Conservation (phyloP, 2,797 vertebrate species). For the Triplophysa bombifrons region DNA sequence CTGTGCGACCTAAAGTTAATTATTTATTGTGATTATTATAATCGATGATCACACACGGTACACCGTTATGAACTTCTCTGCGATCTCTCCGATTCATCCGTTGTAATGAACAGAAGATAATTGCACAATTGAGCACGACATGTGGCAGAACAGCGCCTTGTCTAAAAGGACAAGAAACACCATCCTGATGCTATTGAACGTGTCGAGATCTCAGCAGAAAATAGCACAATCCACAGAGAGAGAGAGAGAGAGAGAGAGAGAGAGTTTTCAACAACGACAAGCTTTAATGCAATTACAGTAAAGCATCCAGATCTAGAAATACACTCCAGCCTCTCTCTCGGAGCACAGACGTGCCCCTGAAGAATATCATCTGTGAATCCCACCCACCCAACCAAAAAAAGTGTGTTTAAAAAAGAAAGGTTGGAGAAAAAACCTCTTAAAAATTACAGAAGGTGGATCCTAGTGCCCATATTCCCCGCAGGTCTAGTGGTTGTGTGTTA, state of each 20-base stretch:
- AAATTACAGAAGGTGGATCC: conserved; percentile 53
- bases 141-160: not conserved
- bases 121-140: conserved; percentile 48
- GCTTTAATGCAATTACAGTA: conserved; percentile 57
- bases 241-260: conserved; percentile 25
- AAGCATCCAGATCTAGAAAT: conserved; percentile 52
- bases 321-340: conserved; percentile 30
- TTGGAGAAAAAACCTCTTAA: conserved; percentile 43
- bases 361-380: conserved; percentile 53
- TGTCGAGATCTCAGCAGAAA: conserved; percentile 44
- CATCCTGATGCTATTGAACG: conserved; percentile 19
- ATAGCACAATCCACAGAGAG: conserved; percentile 37
- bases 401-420: conserved; percentile 53
- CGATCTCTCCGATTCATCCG: conserved; percentile 43
- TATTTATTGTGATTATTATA: conserved; percentile 13
- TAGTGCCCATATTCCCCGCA: conserved; percentile 55
- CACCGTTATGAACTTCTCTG: conserved; percentile 53
- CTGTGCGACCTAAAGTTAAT: not conserved
- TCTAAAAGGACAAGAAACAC: not conserved
- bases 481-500: conserved; percentile 45
- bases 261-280: conserved; percentile 52
- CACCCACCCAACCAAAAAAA: conserved; percentile 35
- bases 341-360: conserved; percentile 43
- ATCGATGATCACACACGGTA: not conserved
- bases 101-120: conserved; percentile 53